phyloP scores from a whole-genome alignment of 2,113 vertebrate species.

The Protobothrops mucrosquamatus region DNA sequence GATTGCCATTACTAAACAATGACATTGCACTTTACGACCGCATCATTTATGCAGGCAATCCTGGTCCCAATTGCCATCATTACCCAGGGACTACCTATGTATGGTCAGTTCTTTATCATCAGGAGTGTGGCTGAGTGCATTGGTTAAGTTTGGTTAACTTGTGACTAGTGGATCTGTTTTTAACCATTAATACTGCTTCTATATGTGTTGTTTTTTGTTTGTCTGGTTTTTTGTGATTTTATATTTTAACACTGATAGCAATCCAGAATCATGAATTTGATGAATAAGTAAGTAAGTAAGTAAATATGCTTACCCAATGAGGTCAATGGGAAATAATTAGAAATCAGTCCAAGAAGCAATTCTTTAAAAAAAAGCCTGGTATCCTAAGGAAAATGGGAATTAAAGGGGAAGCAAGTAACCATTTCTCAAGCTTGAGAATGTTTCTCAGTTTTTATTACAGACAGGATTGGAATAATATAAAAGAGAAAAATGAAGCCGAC shows the following conservation, averaged over 20 bases:
- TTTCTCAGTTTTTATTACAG: neutral
- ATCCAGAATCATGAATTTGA: neutral
- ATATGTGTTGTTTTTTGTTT: neutral
- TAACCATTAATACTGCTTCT: neutral
- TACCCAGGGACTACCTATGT: neutral
- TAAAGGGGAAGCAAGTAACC: neutral
- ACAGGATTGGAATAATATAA: neutral
- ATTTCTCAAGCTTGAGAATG: neutral
- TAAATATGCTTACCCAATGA: neutral
- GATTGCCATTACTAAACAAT: neutral
- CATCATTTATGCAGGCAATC: neutral
- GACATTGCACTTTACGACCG: neutral
- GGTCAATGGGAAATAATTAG: neutral
- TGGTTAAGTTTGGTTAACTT: neutral
- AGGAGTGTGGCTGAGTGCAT: neutral
- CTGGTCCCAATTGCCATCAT: neutral
- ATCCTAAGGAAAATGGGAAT: neutral
- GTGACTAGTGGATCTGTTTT: neutral
- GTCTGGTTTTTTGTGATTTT: neutral
- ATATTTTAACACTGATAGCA: neutral
- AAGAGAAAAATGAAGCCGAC: slow-evolving; percentile 33
- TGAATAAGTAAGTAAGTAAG: neutral
- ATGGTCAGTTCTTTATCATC: neutral
- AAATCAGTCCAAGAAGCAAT: neutral
- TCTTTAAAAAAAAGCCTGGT: neutral